phyloP scores from a whole-genome alignment of 2,113 vertebrate species.

The Ciconia maguari region DNA sequence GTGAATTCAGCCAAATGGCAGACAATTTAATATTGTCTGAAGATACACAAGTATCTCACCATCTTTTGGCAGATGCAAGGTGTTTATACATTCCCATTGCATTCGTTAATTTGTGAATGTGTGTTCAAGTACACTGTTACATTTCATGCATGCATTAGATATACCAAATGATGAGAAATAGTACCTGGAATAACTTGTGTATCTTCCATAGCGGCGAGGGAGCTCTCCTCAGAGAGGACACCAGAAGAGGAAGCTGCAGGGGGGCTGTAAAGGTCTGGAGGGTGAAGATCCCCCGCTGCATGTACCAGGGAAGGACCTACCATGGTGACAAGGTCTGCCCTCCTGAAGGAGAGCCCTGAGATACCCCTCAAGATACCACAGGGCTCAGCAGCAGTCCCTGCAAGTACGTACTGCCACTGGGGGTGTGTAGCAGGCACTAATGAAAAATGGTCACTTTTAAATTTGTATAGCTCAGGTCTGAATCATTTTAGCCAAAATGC shows the following conservation, averaged over 20 bases:
- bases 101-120: not conserved
- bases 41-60: not conserved
- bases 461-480: not conserved
- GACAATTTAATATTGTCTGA: not conserved
- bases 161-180: not conserved
- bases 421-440: no score
- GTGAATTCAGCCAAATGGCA: not conserved
- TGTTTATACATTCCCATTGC: not conserved
- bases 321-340: not conserved
- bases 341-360: not conserved
- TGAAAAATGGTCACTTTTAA: not conserved
- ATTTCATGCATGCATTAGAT: not conserved
- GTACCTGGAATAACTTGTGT: not conserved
- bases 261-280: not conserved
- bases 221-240: not conserved
- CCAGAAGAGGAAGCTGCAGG: not conserved
- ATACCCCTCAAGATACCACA: accelerated
- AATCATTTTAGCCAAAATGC: not conserved
- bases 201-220: not conserved
- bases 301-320: not conserved
- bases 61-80: not conserved
- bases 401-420: not conserved
- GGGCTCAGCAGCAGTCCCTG: not conserved
- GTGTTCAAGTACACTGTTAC: not conserved
- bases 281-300: not conserved